These are phyloP conservation scores for Heliconius ismenius DNA, from an alignment of 2,888 invertebrate species.

Conservation along the genomic window DNA sequence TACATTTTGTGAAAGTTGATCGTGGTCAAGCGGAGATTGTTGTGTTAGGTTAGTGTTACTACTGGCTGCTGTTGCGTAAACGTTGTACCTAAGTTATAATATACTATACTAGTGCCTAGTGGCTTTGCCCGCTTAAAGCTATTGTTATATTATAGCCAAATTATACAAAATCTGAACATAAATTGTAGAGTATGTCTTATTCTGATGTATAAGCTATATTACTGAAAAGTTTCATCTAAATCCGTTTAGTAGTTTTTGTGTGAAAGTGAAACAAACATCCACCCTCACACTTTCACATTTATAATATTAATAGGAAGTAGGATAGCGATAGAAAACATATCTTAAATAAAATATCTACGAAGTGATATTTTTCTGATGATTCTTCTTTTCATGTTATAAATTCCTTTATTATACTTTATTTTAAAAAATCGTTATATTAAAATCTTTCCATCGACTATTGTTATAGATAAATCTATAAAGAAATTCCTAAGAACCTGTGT, in stretches of 20 bases:
- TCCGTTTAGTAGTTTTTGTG: too few relatives aligned
- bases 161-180: too few relatives aligned
- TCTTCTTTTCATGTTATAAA: background rate
- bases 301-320: too few relatives aligned
- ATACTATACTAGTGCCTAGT: too few relatives aligned
- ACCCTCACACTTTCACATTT: too few relatives aligned
- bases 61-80: constrained; percentile 27
- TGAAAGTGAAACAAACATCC: too few relatives aligned
- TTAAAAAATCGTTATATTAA: background rate
- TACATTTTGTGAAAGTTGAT: constrained; percentile 34
- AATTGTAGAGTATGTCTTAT: too few relatives aligned
- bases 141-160: too few relatives aligned
- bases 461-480: constrained; percentile 1
- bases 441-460: background rate
- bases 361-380: background rate
- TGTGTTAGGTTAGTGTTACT: constrained; percentile 35
- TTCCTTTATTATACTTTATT: background rate
- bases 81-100: constrained; percentile 3
- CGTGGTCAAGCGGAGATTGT: constrained; percentile 26
- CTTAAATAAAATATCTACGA: background rate
- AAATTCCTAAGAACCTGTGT: background rate
- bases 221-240: too few relatives aligned
- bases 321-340: background rate
- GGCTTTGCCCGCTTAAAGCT: too few relatives aligned
- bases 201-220: too few relatives aligned